A percentile compares a stretch with the other conserved stretches of the same genome.
Conservation (phyloP, 1,140 invertebrate species). For the Brachionus angularis region DNA sequence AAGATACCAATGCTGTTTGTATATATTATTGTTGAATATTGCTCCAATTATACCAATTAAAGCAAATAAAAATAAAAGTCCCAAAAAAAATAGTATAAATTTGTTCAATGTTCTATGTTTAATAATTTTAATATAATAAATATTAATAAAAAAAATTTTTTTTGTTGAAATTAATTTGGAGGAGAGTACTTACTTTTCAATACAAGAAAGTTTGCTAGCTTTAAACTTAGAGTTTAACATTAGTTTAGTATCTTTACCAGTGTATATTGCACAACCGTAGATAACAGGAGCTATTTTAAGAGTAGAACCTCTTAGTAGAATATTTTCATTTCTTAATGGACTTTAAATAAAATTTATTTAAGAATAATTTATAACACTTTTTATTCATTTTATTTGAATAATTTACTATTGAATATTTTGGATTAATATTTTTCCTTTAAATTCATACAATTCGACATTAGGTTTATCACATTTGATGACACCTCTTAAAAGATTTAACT, state of each 20-base stretch:
- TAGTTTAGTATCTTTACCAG: slow-evolving; percentile 76
- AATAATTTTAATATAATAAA: neutral
- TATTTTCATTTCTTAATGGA: slow-evolving; percentile 39
- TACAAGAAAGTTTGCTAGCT: slow-evolving; percentile 72
- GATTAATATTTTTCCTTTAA: slow-evolving; percentile 65
- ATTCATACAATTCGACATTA: slow-evolving; percentile 70
- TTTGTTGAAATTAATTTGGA: too few relatives aligned
- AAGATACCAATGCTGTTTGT: too few relatives aligned
- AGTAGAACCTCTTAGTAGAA: slow-evolving; percentile 11
- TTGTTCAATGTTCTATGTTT: neutral
- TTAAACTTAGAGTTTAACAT: slow-evolving; percentile 74
- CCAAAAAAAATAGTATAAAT: neutral
- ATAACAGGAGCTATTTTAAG: slow-evolving; percentile 62
- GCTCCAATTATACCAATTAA: too few relatives aligned
- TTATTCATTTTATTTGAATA: neutral
- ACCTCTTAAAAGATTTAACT: slow-evolving; percentile 62
- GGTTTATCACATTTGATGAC: slow-evolving; percentile 62
- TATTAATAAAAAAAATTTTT: neutral
- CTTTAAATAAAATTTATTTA: too few relatives aligned
- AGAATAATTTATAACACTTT: neutral
- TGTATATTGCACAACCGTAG: slow-evolving; percentile 71
- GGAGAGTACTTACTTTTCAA: too few relatives aligned
- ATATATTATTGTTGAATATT: too few relatives aligned
- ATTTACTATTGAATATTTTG: slow-evolving; percentile 25
- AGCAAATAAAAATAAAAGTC: neutral